Percentiles rank a stretch among this genome's conserved stretches.
Evolutionary conservation across 2,113 vertebrate genomes (phyloP).

Genomic region (Poicephalus meyeri): DNA sequence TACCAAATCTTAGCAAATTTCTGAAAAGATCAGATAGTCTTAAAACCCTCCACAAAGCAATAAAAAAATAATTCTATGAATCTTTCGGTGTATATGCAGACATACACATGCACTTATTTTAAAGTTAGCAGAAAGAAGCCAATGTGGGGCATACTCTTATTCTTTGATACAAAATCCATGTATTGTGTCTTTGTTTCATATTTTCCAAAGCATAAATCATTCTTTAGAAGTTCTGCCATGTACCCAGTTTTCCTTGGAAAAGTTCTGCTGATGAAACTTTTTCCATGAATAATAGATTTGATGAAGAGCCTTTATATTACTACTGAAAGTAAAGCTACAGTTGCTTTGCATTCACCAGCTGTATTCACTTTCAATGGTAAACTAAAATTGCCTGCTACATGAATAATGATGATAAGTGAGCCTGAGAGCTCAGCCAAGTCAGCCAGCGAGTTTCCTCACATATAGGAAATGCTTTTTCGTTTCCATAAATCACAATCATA

Average conservation of each 20-base stretch:
- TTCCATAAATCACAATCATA: background rate
- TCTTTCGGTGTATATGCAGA: background rate
- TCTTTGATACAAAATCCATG: background rate
- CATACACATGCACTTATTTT: rapidly evolving
- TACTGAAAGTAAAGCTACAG: background rate
- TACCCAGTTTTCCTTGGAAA: background rate
- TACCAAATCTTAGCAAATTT: background rate
- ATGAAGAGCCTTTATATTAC: background rate
- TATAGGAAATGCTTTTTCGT: background rate
- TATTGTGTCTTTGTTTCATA: background rate
- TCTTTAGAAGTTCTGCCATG: background rate
- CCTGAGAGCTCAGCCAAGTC: background rate
- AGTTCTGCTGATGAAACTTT: background rate
- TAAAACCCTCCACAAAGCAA: background rate
- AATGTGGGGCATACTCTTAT: rapidly evolving
- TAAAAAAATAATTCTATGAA: rapidly evolving
- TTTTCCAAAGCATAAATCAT: background rate
- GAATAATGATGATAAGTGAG: background rate
- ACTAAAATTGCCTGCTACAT: background rate
- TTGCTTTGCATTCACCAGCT: background rate
- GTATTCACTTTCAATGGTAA: background rate
- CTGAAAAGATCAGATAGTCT: background rate
- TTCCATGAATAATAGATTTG: background rate
- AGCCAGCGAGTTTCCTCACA: background rate
- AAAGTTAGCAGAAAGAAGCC: background rate